These are phyloP conservation scores for Verasper variegatus DNA, from an alignment of 2,113 vertebrate genomes.

Conservation along the genomic window DNA sequence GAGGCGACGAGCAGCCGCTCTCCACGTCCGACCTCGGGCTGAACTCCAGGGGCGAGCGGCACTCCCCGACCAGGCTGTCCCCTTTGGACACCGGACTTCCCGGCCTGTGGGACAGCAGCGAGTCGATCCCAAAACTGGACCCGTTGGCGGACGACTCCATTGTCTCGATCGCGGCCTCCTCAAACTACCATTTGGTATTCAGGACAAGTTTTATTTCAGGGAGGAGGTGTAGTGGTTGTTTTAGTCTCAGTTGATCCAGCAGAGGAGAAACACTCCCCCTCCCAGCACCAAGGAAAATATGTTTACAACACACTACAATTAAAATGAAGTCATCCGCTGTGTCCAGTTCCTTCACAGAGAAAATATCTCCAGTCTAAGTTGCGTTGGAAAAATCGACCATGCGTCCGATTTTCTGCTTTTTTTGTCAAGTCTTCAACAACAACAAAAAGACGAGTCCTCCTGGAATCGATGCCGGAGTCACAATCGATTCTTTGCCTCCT, in stretches of 20 bases:
- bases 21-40: slow-evolving; percentile 93
- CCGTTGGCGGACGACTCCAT: slow-evolving; percentile 97
- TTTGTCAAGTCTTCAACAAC: slow-evolving; percentile 11
- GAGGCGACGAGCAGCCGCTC: slow-evolving; percentile 93
- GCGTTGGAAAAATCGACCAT: slow-evolving; percentile 73
- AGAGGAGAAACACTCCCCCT: slow-evolving; percentile 50
- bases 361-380: slow-evolving; percentile 68
- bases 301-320: slow-evolving; percentile 25
- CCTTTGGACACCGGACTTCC: slow-evolving; percentile 93
- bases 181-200: slow-evolving; percentile 82
- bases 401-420: slow-evolving; percentile 56
- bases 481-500: slow-evolving; percentile 39
- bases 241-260: slow-evolving; percentile 67
- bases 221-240: slow-evolving; percentile 20
- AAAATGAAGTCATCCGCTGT: slow-evolving; percentile 65
- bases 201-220: slow-evolving; percentile 68
- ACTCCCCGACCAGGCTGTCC: slow-evolving; percentile 89
- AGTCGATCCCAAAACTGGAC: slow-evolving; percentile 96
- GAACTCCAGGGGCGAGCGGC: slow-evolving; percentile 93
- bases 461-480: slow-evolving; percentile 55
- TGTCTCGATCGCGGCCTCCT: slow-evolving; percentile 68
- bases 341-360: slow-evolving; percentile 36
- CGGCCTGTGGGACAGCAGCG: slow-evolving; percentile 94
- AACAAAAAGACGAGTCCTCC: slow-evolving; percentile 30
- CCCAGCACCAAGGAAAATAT: slow-evolving; percentile 19